phyloP scores from a whole-genome alignment of 2,113 vertebrate genomes.

The Paralichthys olivaceus region DNA sequence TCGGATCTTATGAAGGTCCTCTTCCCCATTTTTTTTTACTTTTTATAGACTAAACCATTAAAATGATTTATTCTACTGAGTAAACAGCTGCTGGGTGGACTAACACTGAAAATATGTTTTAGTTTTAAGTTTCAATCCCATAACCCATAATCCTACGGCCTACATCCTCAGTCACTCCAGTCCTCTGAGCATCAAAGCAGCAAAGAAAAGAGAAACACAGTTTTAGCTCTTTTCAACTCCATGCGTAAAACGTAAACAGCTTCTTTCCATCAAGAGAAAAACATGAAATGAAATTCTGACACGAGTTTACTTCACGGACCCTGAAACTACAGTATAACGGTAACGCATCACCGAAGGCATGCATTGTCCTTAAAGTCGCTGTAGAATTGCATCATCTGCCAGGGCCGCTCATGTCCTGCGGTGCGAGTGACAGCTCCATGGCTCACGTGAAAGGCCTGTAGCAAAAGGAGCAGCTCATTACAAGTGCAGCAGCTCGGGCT shows the following conservation, averaged over 20 bases:
- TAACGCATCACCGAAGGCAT: conserved; percentile 14
- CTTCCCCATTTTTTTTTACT: neutral
- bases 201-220: neutral
- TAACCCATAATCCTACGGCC: no score
- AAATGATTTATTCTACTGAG: no score
- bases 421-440: conserved; percentile 67
- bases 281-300: neutral
- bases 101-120: no score
- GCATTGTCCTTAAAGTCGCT: conserved; percentile 51
- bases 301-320: neutral
- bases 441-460: conserved; percentile 67
- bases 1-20: neutral
- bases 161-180: neutral
- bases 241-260: neutral
- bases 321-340: conserved; percentile 10
- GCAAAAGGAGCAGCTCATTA: conserved; percentile 69
- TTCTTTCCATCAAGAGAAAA: neutral
- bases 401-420: conserved; percentile 39
- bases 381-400: conserved; percentile 49
- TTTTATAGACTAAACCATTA: neutral
- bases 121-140: neutral
- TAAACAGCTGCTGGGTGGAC: no score
- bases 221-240: neutral
- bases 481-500: conserved; percentile 52
- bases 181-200: neutral